Conservation (phyloP, 2,888 invertebrate genomes). For the Hybos culiciformis region DNA sequence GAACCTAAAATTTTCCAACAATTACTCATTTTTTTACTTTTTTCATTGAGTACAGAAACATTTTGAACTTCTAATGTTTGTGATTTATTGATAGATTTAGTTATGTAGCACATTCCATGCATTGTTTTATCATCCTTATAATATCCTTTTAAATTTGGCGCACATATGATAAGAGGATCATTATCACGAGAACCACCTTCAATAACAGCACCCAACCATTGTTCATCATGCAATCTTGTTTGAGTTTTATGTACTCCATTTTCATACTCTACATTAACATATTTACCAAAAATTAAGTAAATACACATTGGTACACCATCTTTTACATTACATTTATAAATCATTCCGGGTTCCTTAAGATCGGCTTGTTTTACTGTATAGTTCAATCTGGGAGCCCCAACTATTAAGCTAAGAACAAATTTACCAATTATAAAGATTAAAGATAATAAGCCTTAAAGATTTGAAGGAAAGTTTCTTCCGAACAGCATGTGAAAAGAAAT, state of each 20-base stretch:
- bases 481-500: too few relatives aligned
- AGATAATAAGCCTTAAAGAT: too few relatives aligned
- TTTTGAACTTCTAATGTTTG: too few relatives aligned
- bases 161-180: slow-evolving; percentile 32
- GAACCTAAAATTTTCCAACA: too few relatives aligned
- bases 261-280: slow-evolving; percentile 26
- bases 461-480: too few relatives aligned
- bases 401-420: slow-evolving; percentile 37
- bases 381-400: slow-evolving; percentile 42
- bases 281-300: slow-evolving; percentile 31
- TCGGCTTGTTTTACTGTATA: slow-evolving; percentile 31
- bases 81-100: too few relatives aligned
- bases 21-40: too few relatives aligned
- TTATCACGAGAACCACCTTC: slow-evolving; percentile 32
- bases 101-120: slow-evolving; percentile 37
- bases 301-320: slow-evolving; percentile 23
- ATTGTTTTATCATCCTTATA: slow-evolving; percentile 25
- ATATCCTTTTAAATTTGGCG: slow-evolving; percentile 29
- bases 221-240: slow-evolving; percentile 33
- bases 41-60: too few relatives aligned
- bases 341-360: slow-evolving; percentile 39
- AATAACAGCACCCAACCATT: slow-evolving; percentile 40
- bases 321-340: slow-evolving; percentile 36
- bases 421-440: too few relatives aligned
- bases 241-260: slow-evolving; percentile 25